Evolutionary conservation across 1,140 invertebrate species (phyloP), one percentile per base, ranked within the genome.

Genomic region (Berghia stephanieae): DNA sequence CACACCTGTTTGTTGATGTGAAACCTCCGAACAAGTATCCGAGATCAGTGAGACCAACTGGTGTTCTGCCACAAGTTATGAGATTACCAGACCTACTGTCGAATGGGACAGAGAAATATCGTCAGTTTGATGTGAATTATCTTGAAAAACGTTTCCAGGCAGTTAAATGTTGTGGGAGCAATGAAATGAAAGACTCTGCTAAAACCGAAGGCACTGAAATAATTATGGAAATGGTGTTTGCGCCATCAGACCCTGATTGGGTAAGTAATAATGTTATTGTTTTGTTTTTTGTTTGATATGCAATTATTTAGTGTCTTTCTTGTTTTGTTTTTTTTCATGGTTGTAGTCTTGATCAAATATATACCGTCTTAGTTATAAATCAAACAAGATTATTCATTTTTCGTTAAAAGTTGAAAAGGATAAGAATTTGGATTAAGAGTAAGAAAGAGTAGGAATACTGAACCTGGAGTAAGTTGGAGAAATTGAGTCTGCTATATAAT

Each of bases 191-290:
- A n/a, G 46, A 38, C 31, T 38, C 55, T 34, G 43, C 52, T 57
- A 77, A 71, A 46, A 13, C 46, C 52, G 42, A 75, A 27, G 43
- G 76, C 8, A 46, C 31, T 42, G 74, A 76, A 18, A 63, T n/a
- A 42, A 43, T 36, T 66, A 21, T 8, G 27, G 8, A 40, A 4
- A 71, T 85, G 34, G 67, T 68, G 34, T 86, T 86, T 60, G 31
- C 55, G 27, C 82, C 85, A 42, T 77, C 80, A n/a, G 85, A 87
- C 81, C 86, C 86, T 34, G 86, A 87, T 69, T 87, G 86, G 86
- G 86, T 87, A 80, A 75, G 80, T 71, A 63, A 16, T 24, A 24
- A 16, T 44, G 40, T 24, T 77, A 66, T n/a, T 21, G 21, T 67
- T 70, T 67, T 55, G n/a, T 66, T 42, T 38, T 42, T 31, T 34